phyloP scores from a whole-genome alignment of 2,888 invertebrate genomes.

The Rutpela maculata region DNA sequence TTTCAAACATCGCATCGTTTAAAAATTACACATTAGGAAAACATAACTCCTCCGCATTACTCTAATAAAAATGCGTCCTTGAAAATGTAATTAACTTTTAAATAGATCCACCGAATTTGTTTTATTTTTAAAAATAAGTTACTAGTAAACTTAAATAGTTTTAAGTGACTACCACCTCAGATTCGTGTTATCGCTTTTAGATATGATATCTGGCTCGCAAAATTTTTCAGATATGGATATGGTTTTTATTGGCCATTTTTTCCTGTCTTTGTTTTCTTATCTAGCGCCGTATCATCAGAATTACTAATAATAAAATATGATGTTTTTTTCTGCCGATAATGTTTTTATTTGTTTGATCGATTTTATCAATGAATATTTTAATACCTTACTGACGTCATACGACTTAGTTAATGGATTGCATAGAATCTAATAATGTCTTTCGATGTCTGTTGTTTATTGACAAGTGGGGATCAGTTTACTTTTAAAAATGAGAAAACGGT shows the following conservation, averaged over 20 bases:
- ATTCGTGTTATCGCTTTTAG: not conserved
- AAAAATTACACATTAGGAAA: constrained; percentile 4
- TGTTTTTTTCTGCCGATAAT: constrained; percentile 14
- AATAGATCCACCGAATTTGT: constrained; percentile 7
- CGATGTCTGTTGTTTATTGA: not conserved
- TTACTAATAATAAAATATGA: constrained; percentile 6
- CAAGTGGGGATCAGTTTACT: not conserved
- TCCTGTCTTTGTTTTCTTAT: not conserved
- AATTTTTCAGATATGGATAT: not conserved
- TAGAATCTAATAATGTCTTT: not conserved
- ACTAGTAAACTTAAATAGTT: not conserved
- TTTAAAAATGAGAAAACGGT: too few relatives aligned
- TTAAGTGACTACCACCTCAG: not conserved
- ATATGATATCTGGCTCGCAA: not conserved
- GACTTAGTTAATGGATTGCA: not conserved
- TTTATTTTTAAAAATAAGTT: not conserved
- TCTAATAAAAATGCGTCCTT: not conserved
- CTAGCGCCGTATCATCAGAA: not conserved
- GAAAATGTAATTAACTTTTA: constrained; percentile 1
- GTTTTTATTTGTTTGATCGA: constrained; percentile 22
- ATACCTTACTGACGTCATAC: constrained; percentile 13
- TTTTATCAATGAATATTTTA: constrained; percentile 32
- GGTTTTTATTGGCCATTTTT: not conserved
- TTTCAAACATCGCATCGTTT: not conserved
- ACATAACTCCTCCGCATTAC: not conserved